These are phyloP conservation scores for Sus cebifrons DNA, from an alignment of 2,797 vertebrate species.

Conservation along the genomic window DNA sequence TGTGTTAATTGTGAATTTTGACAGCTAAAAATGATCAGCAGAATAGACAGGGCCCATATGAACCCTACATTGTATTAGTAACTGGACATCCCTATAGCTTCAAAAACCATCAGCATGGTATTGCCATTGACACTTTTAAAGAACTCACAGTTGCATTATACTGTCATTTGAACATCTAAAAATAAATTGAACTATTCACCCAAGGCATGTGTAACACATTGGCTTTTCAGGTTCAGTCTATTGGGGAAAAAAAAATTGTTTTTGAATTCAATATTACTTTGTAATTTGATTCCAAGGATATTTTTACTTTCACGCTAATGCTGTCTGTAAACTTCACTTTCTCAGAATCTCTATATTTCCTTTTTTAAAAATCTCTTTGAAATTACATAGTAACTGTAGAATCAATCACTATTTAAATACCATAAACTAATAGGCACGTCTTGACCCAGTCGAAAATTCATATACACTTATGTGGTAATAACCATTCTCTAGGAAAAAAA, in stretches of 20 bases:
- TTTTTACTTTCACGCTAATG: neutral
- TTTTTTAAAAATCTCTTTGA: constrained; percentile 30
- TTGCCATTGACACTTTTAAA: neutral
- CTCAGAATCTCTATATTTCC: constrained; percentile 5
- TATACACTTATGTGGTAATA: neutral
- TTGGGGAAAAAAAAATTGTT: neutral
- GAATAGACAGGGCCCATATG: neutral
- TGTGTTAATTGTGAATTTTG: neutral
- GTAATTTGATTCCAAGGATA: constrained; percentile 58
- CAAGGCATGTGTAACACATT: neutral
- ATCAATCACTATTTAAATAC: neutral
- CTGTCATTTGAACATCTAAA: neutral
- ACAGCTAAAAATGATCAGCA: neutral
- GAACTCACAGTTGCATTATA: neutral
- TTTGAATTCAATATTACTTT: neutral
- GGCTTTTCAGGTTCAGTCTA: neutral
- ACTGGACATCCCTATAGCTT: neutral
- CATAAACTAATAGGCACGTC: neutral
- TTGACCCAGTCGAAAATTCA: neutral
- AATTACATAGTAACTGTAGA: neutral
- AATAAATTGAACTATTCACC: neutral
- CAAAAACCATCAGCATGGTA: neutral
- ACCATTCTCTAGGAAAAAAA: neutral
- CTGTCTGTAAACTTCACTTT: neutral
- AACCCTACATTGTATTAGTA: neutral